Percentiles rank a stretch among this genome's conserved stretches.
phyloP scores from a whole-genome alignment of 2,888 invertebrate genomes.

The Tetragonula carbonaria region DNA sequence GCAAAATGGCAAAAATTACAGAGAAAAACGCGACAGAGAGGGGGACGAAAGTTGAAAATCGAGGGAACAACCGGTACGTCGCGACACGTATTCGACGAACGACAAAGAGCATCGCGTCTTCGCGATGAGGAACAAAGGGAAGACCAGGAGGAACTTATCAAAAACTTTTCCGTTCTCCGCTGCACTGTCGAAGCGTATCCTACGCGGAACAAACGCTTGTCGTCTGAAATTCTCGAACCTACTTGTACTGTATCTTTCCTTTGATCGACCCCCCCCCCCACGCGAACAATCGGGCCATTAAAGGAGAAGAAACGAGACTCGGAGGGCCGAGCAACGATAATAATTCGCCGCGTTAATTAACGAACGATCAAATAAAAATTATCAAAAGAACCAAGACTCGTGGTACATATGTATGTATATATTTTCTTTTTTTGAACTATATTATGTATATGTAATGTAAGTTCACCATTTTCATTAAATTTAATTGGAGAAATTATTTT shows the following conservation, averaged over 20 bases:
- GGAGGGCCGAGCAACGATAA: slow-evolving; percentile 21
- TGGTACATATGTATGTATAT: not conserved
- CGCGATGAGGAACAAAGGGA: slow-evolving; percentile 16
- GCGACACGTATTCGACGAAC: slow-evolving; percentile 16
- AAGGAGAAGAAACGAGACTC: not conserved
- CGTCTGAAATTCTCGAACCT: slow-evolving; percentile 12
- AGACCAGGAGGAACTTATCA: slow-evolving; percentile 52
- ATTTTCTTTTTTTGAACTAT: too few relatives aligned
- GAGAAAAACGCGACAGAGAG: not conserved
- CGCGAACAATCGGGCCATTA: not conserved
- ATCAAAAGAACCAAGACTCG: slow-evolving; percentile 46
- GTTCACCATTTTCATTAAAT: too few relatives aligned
- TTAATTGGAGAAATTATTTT: too few relatives aligned
- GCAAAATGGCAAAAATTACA: not conserved
- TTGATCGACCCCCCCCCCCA: not conserved
- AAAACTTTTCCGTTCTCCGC: slow-evolving; percentile 54
- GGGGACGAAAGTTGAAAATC: slow-evolving; percentile 29
- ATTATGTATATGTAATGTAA: too few relatives aligned
- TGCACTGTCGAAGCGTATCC: slow-evolving; percentile 32
- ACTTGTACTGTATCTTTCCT: slow-evolving; percentile 13
- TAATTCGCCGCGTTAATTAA: slow-evolving; percentile 65
- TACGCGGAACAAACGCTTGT: slow-evolving; percentile 36
- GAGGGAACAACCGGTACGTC: slow-evolving; percentile 25
- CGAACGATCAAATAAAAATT: slow-evolving; percentile 68
- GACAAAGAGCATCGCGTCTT: slow-evolving; percentile 23